These are phyloP conservation scores for Drosophila paucipuncta DNA, from an alignment of 2,888 invertebrate species.

Conservation along the genomic window DNA sequence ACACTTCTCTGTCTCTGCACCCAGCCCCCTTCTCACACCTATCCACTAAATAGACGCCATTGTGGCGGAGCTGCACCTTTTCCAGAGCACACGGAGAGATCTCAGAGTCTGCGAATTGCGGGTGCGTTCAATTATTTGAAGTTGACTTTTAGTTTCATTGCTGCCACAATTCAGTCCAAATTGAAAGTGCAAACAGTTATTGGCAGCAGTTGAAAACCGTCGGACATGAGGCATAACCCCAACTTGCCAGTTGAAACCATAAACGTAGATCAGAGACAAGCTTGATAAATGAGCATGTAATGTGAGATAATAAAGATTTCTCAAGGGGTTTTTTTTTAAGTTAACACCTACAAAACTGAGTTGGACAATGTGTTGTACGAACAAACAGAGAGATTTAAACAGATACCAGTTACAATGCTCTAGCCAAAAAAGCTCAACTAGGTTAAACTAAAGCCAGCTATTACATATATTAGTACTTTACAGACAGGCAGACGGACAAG, in stretches of 20 bases:
- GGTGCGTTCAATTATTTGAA: slow-evolving; percentile 62
- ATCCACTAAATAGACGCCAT: slow-evolving; percentile 23
- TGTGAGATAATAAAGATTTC: slow-evolving; percentile 44
- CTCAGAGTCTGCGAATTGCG: slow-evolving; percentile 45
- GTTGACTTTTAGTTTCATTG: slow-evolving; percentile 25
- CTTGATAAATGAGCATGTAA: slow-evolving; percentile 34
- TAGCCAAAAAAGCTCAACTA: background rate
- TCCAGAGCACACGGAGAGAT: slow-evolving; percentile 26
- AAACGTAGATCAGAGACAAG: slow-evolving; percentile 16
- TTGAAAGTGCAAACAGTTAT: slow-evolving; percentile 63
- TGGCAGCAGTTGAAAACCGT: slow-evolving; percentile 43
- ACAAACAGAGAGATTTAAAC: background rate
- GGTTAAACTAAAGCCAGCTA: background rate
- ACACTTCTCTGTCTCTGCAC: background rate
- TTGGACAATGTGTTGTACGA: background rate
- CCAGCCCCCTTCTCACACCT: background rate
- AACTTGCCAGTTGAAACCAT: slow-evolving; percentile 5
- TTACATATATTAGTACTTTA: background rate
- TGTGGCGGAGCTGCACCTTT: slow-evolving; percentile 63
- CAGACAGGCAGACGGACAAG: background rate
- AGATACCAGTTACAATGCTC: background rate
- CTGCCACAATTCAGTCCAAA: slow-evolving; percentile 30
- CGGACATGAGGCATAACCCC: slow-evolving; percentile 10
- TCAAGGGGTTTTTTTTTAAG: slow-evolving; percentile 14
- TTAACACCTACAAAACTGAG: slow-evolving; percentile 12